Evolutionary conservation across 2,797 vertebrate genomes (phyloP), one percentile per base, ranked within the genome.

Genomic region (Catharus ustulatus): DNA sequence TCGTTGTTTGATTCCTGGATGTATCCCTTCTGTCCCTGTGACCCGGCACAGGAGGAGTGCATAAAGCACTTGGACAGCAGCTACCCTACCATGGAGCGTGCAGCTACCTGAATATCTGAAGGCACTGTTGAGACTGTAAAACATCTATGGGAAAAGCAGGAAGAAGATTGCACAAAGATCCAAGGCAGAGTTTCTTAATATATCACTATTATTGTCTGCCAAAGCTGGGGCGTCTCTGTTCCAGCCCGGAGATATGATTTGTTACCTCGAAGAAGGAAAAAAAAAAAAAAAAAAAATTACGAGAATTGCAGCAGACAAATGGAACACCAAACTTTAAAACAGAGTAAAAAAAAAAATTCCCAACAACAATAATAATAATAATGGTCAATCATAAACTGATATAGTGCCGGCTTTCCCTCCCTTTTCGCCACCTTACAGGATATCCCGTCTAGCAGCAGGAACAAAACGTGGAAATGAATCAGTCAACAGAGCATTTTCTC

Each of bases 401-500:
- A 97, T 91, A 97, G 96, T 92, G 87, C 93, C 19, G 76, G 92
- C 91, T 95, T 93, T 96, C 95, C 97, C 97, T 97, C 97, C 97
- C 97, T 97, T 95, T 97, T 97, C 43, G 10, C 97, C 97, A 97
- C 97, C 97, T 97, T 96, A 96, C 97, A 98, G 98, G 98, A 98
- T 98, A 98, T 98, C 98, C 98, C 26, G 98, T 98, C 98, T 98
- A 95, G 97, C 96, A 97, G 97, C 96, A 97, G 94, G 97, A 98
- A 98, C 98, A 98, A 98, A 98, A 97, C 97, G 87, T 96, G 98
- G 98, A 98, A 98, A 98, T 98, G 98, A 98, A 98, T 98, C 98
- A 98, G 98, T 96, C 82, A 97, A 98, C 97, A 97, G 97, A 97
- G 96, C 98, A 97, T 97, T 98, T 98, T 97, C 97, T 98, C 97